These are phyloP conservation scores for Caenorhabditis remanei DNA, from an alignment of 1,140 invertebrate genomes.

Conservation along the genomic window DNA sequence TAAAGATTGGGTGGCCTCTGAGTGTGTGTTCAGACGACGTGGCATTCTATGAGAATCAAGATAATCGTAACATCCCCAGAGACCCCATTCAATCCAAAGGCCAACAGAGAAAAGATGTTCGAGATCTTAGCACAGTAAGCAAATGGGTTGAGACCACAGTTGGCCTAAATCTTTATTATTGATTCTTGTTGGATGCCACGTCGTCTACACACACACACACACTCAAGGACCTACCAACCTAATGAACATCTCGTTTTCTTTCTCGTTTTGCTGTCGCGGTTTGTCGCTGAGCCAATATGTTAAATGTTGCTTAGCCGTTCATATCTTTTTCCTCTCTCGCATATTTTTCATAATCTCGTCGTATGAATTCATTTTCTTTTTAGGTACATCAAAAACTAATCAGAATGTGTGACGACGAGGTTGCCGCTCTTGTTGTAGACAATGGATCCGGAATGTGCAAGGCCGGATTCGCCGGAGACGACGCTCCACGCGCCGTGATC, in stretches of 20 bases:
- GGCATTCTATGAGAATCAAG: conserved; percentile 81
- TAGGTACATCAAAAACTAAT: conserved; percentile 54
- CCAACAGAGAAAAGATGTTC: conserved; percentile 78
- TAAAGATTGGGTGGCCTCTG: too few relatives aligned
- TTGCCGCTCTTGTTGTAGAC: conserved; percentile 87
- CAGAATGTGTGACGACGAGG: conserved; percentile 83
- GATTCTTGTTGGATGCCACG: too few relatives aligned
- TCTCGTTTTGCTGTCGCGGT: conserved; percentile 78
- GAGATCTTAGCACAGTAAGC: conserved; percentile 31
- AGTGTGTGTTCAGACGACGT: too few relatives aligned
- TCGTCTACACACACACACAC: conserved; percentile 69
- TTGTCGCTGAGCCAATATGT: conserved; percentile 73
- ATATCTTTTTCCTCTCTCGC: background rate
- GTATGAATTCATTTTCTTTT: background rate
- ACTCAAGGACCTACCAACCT: too few relatives aligned
- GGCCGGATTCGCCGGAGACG: conserved; percentile 83
- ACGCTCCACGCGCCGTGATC: conserved; percentile 83
- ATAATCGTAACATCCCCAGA: conserved; percentile 80
- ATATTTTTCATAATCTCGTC: background rate
- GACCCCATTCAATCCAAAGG: conserved; percentile 79
- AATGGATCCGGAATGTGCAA: conserved; percentile 91
- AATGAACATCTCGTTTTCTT: too few relatives aligned
- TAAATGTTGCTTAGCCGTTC: background rate
- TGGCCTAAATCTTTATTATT: too few relatives aligned
- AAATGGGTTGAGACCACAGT: too few relatives aligned